These are phyloP conservation scores for Aleadryas rufinucha DNA, from an alignment of 2,113 vertebrate genomes.

Conservation along the genomic window DNA sequence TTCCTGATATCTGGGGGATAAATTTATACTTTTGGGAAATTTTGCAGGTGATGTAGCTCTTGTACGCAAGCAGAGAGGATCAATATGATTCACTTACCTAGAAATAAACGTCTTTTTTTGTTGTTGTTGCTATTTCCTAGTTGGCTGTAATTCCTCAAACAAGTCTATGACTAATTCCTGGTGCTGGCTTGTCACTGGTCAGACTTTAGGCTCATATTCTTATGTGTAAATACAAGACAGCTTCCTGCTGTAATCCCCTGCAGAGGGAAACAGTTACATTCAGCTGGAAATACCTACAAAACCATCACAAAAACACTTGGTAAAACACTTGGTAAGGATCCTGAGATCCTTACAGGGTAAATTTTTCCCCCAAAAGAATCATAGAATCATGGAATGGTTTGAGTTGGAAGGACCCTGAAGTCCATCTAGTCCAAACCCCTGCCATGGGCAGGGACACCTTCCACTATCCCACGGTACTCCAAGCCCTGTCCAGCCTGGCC, in stretches of 20 bases:
- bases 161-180: neutral
- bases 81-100: neutral
- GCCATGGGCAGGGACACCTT: neutral
- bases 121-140: slow-evolving; percentile 29
- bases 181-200: neutral
- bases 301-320: neutral
- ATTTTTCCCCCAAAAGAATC: neutral
- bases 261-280: neutral
- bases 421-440: neutral
- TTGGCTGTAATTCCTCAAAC: neutral
- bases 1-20: neutral
- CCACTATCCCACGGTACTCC: neutral
- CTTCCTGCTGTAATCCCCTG: neutral
- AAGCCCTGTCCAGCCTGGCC: neutral
- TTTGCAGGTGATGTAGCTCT: neutral
- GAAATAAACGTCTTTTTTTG: neutral
- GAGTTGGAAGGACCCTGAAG: neutral
- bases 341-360: neutral
- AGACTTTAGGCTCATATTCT: neutral
- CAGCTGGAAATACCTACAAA: neutral
- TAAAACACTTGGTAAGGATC: neutral
- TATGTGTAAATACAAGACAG: neutral
- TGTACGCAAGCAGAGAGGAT: neutral
- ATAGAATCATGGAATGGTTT: neutral
- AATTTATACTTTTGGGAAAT: neutral